These are phyloP conservation scores for Morone chrysops DNA, from an alignment of 2,113 vertebrate species.

Conservation along the genomic window DNA sequence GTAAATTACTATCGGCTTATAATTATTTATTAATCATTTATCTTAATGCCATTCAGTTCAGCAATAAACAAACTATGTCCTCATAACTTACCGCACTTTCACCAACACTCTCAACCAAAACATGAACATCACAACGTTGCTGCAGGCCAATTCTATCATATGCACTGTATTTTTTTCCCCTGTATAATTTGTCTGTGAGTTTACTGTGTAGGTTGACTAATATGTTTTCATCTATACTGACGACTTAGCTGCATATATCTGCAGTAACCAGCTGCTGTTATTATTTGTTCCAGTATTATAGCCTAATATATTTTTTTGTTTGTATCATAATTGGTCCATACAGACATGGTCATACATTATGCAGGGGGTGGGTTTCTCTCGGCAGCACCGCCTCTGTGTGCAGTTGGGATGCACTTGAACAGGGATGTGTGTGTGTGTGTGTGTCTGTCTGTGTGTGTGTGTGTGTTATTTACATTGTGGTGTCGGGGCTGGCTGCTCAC, in stretches of 20 bases:
- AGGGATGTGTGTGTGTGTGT: background rate
- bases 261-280: background rate
- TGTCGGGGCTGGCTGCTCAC: slow-evolving; percentile 53
- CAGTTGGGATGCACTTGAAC: slow-evolving; percentile 30
- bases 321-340: slow-evolving; percentile 1
- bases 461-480: slow-evolving; percentile 62
- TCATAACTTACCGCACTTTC: background rate
- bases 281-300: background rate
- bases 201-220: background rate
- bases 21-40: background rate
- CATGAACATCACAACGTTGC: background rate
- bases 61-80: too few species aligned
- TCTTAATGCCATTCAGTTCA: background rate
- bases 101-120: background rate
- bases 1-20: too few species aligned
- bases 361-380: slow-evolving; percentile 33
- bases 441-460: slow-evolving; percentile 10
- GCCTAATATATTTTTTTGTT: background rate
- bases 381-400: slow-evolving; percentile 51
- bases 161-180: background rate
- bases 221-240: background rate
- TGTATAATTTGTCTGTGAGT: background rate
- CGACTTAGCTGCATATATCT: background rate
- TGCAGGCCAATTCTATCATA: background rate
- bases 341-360: slow-evolving; percentile 11